These are phyloP conservation scores for Heliothis subflexa DNA, from an alignment of 1,140 invertebrate species.

Conservation along the genomic window DNA sequence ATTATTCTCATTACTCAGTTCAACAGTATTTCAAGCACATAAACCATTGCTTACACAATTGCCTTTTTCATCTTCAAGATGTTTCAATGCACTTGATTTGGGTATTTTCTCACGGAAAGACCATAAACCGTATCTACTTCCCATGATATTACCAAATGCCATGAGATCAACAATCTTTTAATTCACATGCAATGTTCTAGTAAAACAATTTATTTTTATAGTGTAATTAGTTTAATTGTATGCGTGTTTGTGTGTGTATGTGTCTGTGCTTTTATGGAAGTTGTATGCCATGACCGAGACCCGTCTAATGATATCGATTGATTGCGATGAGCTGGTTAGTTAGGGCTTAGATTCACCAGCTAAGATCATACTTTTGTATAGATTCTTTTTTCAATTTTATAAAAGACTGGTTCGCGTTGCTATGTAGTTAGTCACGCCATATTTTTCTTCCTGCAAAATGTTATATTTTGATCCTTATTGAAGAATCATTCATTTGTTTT, in stretches of 20 bases:
- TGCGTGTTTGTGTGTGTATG: neutral
- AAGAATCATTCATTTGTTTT: too few relatives aligned
- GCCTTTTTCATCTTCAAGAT: neutral
- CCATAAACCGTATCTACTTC: conserved; percentile 20
- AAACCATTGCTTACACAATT: too few relatives aligned
- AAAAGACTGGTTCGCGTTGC: too few relatives aligned
- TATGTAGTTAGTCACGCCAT: too few relatives aligned
- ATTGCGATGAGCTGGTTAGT: neutral
- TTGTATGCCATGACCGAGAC: conserved; percentile 19
- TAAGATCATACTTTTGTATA: too few relatives aligned
- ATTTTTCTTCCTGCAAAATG: too few relatives aligned
- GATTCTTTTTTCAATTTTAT: too few relatives aligned
- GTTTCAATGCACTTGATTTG: conserved; percentile 4
- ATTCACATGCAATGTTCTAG: neutral
- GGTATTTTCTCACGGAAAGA: conserved; percentile 23
- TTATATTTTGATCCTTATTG: too few relatives aligned
- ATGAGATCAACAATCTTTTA: conserved; percentile 25
- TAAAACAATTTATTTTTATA: conserved; percentile 11
- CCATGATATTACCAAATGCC: conserved; percentile 24
- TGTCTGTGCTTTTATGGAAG: conserved; percentile 5
- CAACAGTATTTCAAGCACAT: too few relatives aligned
- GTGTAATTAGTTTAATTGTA: neutral
- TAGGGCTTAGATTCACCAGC: too few relatives aligned
- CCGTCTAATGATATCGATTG: neutral
- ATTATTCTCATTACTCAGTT: too few relatives aligned